Evolutionary conservation across 35 echinoderm and acorn worm species (phyloP), one percentile per base, ranked within the genome.

Genomic region (Acanthaster planci): DNA sequence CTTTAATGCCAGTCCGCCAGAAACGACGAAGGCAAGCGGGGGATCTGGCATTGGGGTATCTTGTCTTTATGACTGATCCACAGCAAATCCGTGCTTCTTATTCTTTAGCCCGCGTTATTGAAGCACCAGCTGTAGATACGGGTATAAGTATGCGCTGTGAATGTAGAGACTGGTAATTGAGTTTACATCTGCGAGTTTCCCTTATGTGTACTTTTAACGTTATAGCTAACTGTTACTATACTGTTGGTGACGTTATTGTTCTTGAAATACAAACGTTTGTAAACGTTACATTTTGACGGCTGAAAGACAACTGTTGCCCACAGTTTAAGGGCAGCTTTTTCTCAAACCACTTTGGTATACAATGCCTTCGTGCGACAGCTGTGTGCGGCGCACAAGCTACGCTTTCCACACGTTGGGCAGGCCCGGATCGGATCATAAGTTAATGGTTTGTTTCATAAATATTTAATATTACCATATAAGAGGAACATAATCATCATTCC

Each of bases 1-100:
- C 85, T 31, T 58, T 77, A 0, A 53, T 88, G 54, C 77, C 60
- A 37, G 57, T 18, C 17, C 57, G 57, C 57, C 57, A 60, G 57
- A 60, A 60, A 18, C 19, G 57, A 18, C 57, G 17, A 29, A 18
- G 57, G 5, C 5, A 60, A 18, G 19, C 17, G 17, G 5, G 4
- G 27, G 27, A 60, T 29, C 4, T 60, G 17, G 17, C 57, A 22
- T 5, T 60, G 17, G 57, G 57, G 5, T 4, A 60, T 60, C 5
- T 60, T 3, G 57, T 60, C 57, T 18, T 60, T 5, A 60, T 60
- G 57, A 60, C 19, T 4, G 57, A 60, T 18, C 57, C 57, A 19
- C 57, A 60, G 57, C 57, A 60, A 18, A 29, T 60, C 57, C 17
- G 57, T 7, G 57, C 57, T 29, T 29, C 18, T 18, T 60, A 18